Conservation (phyloP, 2,797 vertebrate species). For the Mastacembelus armatus region DNA sequence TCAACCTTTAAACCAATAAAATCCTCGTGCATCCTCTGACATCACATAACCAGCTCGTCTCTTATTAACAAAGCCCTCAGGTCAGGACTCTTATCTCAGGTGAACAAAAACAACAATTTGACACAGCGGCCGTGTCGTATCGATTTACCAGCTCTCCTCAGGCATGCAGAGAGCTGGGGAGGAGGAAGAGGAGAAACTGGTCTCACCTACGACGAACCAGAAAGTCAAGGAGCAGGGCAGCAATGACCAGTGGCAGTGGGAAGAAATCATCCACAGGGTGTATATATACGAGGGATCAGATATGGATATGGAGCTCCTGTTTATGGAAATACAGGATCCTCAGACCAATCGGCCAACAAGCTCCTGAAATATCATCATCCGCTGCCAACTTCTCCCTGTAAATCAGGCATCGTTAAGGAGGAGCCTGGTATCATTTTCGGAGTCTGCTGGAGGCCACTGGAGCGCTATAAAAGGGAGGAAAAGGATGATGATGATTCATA, state of each 20-base stretch:
- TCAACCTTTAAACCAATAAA: too few relatives aligned
- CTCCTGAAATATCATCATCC: conserved; percentile 79
- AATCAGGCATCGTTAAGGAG: conserved; percentile 59
- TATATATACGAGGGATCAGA: conserved; percentile 70
- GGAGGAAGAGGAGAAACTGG: conserved; percentile 24
- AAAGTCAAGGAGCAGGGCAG: conserved; percentile 60
- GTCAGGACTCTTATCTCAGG: conserved; percentile 45
- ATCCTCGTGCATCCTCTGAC: too few relatives aligned
- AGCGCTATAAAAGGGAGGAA: conserved; percentile 58
- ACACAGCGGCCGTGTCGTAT: conserved; percentile 5
- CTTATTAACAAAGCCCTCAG: conserved; percentile 36
- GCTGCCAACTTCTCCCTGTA: conserved; percentile 39
- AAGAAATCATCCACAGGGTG: conserved; percentile 36
- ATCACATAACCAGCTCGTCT: conserved; percentile 38
- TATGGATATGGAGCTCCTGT: conserved; percentile 72
- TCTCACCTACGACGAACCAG: conserved; percentile 69
- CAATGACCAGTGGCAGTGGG: conserved; percentile 54
- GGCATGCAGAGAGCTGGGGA: conserved; percentile 22
- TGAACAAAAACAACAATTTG: conserved; percentile 21
- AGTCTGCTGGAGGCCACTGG: conserved; percentile 1
- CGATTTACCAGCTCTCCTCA: conserved; percentile 1
- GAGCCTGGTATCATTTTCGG: conserved; percentile 60
- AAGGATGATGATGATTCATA: conserved; percentile 15
- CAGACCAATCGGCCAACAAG: conserved; percentile 78
- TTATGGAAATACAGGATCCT: conserved; percentile 82